Base-by-base conservation (phyloP, 2,113 vertebrate genomes). In the Triplophysa rosa region DNA sequence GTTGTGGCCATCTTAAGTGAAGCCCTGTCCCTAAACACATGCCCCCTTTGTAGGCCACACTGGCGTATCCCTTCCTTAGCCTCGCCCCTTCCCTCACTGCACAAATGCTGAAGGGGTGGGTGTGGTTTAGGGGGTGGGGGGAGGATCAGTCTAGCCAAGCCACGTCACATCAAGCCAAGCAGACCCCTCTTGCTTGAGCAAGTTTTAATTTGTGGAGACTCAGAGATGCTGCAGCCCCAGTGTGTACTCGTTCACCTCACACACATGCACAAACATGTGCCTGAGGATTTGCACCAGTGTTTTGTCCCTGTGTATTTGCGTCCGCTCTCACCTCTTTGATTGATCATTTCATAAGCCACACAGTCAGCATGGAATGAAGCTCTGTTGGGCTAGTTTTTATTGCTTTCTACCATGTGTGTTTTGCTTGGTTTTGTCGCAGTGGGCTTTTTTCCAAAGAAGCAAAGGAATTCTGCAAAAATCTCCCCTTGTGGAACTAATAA, bases 201-300 rank as follows among this genome's bases (percentile, higher is more conserved):
- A 86, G 80, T 86, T 91, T 91, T 89, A 91, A 91, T 90, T 88
- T 88, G 84, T 77, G 80, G 82, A 85, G 79, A 83, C 83, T 72
- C 49, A 24, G 54, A 77, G 77, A 86, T 82, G 84, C 80, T 72
- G 81, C 83, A 73, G 74, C 13, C 67, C 26, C 16, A 52, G 49
- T 9, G 49, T 86, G 86, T 74, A 85, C 88, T 83, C 83, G 78
- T 83, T 87, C 86, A 87, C 86, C 88, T 81, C 82, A n/a, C 59
- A 72, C 69, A 40, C 45, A 64, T 52, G 23, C 24, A 71, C 37
- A 67, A 65, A 58, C 37, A 45, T 67, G 63, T 61, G 47, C 14
- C 24, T 76, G 63, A 71, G 23, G 66, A 58, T 76, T 67, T 70
- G 19, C 6, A 8, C 19, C 19, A 58, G n/a, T 58, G 49, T 65